Base-by-base conservation (phyloP, 1,140 invertebrate genomes). In the Belonocnema kinseyi region DNA sequence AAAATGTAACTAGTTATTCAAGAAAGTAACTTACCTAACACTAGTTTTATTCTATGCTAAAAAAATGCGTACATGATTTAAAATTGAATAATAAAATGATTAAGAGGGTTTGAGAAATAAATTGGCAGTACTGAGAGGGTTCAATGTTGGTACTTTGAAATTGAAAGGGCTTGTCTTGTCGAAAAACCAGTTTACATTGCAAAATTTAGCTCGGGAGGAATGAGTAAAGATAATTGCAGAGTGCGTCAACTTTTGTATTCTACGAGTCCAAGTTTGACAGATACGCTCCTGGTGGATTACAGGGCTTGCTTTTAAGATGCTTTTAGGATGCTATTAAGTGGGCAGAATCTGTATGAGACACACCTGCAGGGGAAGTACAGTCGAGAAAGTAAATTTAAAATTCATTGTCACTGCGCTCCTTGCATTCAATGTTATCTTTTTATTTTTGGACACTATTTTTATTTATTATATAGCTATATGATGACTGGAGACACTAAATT, bases 181-280 rank as follows among this genome's bases (percentile, higher is more conserved):
- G 14, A 40, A 66, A 46, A 66, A 66, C 61, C 14, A 66, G 61
- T 66, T 66, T 66, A 13, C 61, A n/a, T 13, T 40, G 21, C 8
- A 66, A 66, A 40, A 66, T 10, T 66, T 33, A 66, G 40, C 61
- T 66, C 11, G 61, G 26, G 26, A 66, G 40, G 16, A 16, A 66
- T 14, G 61, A 66, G 61, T 40, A 26, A 66, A 66, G 61, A 66
- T 66, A 66, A 66, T 66, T 66, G 61, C 61, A n/a, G 21, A n/a
- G 61, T 40, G 61, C 46, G 21, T 16, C 40, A 26, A 40, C 26
- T 46, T 66, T 66, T 66, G 46, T n/a, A 26, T 66, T 40, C 53
- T n/a, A 19, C 17, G 53, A 54, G 53, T 54, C 53, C n/a, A 54
- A 19, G n/a, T n/a, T 54, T 54, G 53, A 17, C 53, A n/a, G 1